phyloP scores from a whole-genome alignment of 1,140 invertebrate species.

The Riptortus pedestris region DNA sequence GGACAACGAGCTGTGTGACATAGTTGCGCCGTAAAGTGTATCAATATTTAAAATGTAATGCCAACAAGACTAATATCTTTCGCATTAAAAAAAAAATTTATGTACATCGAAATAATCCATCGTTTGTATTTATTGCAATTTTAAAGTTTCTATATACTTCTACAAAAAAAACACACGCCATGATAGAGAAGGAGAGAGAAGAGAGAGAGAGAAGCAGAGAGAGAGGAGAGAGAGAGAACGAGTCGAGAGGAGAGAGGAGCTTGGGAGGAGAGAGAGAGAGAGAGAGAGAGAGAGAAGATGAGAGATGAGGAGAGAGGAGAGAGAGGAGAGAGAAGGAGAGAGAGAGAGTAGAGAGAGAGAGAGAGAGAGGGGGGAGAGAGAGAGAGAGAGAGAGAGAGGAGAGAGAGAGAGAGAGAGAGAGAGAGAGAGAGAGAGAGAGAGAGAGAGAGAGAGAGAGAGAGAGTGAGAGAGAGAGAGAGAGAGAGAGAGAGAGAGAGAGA shows the following conservation, averaged over 20 bases:
- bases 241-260: not conserved
- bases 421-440: constrained; percentile 18
- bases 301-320: not conserved
- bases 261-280: not conserved
- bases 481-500: constrained; percentile 17
- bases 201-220: not conserved
- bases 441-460: constrained; percentile 19
- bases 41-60: no score
- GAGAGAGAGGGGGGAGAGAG: not conserved
- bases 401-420: constrained; percentile 15
- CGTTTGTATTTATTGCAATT: no score
- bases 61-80: no score
- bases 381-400: constrained; percentile 13
- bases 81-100: no score
- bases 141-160: no score
- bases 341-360: not conserved
- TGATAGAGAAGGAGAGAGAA: no score
- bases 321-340: not conserved
- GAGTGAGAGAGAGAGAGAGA: constrained; percentile 20
- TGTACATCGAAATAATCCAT: no score
- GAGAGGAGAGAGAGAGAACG: not conserved
- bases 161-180: no score
- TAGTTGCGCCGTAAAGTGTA: no score
- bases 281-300: not conserved
- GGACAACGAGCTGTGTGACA: no score